Evolutionary conservation across 2,888 invertebrate species (phyloP).

Genomic region (Sinodicranocentrus sp.): DNA sequence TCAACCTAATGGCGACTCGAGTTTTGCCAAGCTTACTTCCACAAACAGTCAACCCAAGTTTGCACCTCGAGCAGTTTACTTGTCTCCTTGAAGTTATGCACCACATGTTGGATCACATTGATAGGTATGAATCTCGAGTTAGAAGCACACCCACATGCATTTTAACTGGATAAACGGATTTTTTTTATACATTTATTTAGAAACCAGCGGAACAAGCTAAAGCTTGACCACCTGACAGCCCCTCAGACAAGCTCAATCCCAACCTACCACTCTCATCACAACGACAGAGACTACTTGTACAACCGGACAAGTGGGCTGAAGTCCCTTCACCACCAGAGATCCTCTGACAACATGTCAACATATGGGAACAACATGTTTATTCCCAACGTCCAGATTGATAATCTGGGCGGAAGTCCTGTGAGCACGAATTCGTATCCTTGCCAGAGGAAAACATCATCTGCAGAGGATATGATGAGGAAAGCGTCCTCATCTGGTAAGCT

Average conservation of each 20-base stretch:
- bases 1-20: constrained; percentile 94
- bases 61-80: constrained; percentile 90
- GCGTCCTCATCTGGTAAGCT: constrained; percentile 86
- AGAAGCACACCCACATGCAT: too few relatives aligned
- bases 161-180: too few relatives aligned
- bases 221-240: constrained; percentile 86
- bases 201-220: constrained; percentile 93
- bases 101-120: constrained; percentile 94
- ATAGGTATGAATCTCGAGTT: constrained; percentile 81
- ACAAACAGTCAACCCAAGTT: constrained; percentile 92
- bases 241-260: constrained; percentile 81
- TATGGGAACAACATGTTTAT: constrained; percentile 87
- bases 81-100: constrained; percentile 89
- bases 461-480: constrained; percentile 92
- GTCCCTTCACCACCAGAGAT: constrained; percentile 82
- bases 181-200: constrained; percentile 79
- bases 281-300: constrained; percentile 56
- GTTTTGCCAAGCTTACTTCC: constrained; percentile 96
- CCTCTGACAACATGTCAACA: constrained; percentile 89
- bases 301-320: constrained; percentile 44
- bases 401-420: constrained; percentile 56
- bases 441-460: constrained; percentile 92
- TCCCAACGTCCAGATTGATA: constrained; percentile 88
- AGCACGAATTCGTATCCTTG: constrained; percentile 40
- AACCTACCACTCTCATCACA: constrained; percentile 34